These are phyloP conservation scores for Lepus timidus DNA, from an alignment of 2,113 vertebrate genomes.

Conservation along the genomic window DNA sequence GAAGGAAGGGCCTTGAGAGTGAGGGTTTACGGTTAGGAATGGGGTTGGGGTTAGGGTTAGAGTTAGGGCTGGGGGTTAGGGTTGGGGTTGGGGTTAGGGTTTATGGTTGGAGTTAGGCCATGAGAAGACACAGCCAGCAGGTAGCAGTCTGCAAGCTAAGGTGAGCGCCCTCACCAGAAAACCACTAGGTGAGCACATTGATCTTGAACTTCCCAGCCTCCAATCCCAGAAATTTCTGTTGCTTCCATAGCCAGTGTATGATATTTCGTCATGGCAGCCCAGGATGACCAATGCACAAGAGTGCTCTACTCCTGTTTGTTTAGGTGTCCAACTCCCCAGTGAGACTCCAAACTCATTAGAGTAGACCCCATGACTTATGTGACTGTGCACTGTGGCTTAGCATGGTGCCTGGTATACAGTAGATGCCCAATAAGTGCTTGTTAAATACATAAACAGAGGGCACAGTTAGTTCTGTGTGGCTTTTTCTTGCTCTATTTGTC, in stretches of 20 bases:
- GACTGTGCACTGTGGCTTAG: not conserved
- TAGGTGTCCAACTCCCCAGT: not conserved
- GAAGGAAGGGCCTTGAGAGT: not conserved
- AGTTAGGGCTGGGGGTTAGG: too few species aligned
- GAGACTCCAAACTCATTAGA: not conserved
- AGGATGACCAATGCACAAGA: not conserved
- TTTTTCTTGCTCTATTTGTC: not conserved
- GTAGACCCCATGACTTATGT: not conserved
- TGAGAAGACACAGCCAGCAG: not conserved
- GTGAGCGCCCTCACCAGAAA: not conserved
- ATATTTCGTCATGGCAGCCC: not conserved
- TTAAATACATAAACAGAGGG: not conserved
- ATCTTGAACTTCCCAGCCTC: not conserved
- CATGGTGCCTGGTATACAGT: not conserved
- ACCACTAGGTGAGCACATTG: fast-evolving
- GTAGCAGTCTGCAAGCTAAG: not conserved
- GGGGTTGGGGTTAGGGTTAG: too few species aligned
- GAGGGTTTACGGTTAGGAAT: too few species aligned
- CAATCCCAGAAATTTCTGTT: not conserved
- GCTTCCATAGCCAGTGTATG: not conserved
- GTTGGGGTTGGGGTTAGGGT: too few species aligned
- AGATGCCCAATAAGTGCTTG: not conserved
- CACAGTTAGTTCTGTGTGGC: not conserved
- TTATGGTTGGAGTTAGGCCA: not conserved
- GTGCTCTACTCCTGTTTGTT: not conserved